These are phyloP conservation scores for Drosophila melanica DNA, from an alignment of 1,140 invertebrate species.

Conservation along the genomic window DNA sequence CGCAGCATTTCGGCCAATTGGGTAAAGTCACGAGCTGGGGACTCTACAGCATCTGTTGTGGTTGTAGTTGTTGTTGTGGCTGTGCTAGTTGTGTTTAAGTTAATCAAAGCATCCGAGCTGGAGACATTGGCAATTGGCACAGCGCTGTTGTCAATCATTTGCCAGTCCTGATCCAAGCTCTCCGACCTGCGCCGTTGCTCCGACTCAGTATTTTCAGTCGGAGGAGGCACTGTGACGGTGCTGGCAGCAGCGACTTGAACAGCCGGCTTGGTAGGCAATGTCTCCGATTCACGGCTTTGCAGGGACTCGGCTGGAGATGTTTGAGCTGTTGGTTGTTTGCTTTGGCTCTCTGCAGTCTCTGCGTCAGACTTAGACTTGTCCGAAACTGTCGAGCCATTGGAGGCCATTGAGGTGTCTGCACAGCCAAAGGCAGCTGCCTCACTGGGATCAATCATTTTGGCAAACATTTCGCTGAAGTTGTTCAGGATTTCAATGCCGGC, in stretches of 20 bases:
- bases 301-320: neutral
- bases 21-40: slow-evolving; percentile 45
- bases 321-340: slow-evolving; percentile 6
- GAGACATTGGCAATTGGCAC: slow-evolving; percentile 37
- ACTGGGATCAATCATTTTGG: slow-evolving; percentile 77
- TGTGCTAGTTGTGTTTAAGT: slow-evolving; percentile 25
- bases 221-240: neutral
- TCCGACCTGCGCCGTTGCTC: slow-evolving; percentile 52
- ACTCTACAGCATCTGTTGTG: slow-evolving; percentile 9
- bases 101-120: slow-evolving; percentile 56
- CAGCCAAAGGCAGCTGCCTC: slow-evolving; percentile 42
- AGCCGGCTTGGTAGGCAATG: neutral
- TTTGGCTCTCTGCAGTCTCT: neutral
- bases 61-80: slow-evolving; percentile 3
- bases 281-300: neutral
- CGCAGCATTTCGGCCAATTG: slow-evolving; percentile 62
- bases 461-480: slow-evolving; percentile 82
- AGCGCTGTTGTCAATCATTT: slow-evolving; percentile 62
- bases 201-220: neutral
- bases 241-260: neutral
- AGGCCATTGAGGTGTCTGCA: slow-evolving; percentile 30
- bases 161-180: slow-evolving; percentile 72
- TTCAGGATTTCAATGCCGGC: slow-evolving; percentile 78
- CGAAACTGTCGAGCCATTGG: slow-evolving; percentile 16
- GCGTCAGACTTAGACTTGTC: slow-evolving; percentile 16